Percentiles rank a stretch among this genome's conserved stretches.
Conservation (phyloP, 1,140 invertebrate species). For the Drosophila pseudoobscura region DNA sequence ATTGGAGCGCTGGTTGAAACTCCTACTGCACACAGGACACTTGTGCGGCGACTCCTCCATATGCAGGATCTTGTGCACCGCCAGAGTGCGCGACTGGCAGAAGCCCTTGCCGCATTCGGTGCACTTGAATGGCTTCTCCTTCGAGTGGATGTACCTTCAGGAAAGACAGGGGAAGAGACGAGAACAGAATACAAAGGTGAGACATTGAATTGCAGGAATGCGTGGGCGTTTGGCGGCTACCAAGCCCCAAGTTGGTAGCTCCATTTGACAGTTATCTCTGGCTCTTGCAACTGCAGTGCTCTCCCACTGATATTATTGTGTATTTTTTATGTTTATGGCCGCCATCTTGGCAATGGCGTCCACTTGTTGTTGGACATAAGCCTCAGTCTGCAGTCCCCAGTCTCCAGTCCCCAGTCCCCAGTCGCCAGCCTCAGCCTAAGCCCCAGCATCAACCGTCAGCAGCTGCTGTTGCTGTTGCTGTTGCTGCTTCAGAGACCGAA, state of each 20-base stretch:
- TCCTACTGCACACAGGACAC: constrained; percentile 93
- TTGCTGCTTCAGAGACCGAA: constrained; percentile 31
- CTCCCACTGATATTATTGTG: constrained; percentile 27
- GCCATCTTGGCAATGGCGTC: constrained; percentile 80
- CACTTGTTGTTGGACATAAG: constrained; percentile 67
- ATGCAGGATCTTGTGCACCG: constrained; percentile 96
- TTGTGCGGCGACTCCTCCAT: constrained; percentile 97
- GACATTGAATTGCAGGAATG: constrained; percentile 18
- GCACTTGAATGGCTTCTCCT: constrained; percentile 98
- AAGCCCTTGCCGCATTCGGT: constrained; percentile 98
- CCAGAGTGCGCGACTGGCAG: constrained; percentile 96
- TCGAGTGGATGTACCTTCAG: constrained; percentile 97
- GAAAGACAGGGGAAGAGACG: constrained; percentile 48
- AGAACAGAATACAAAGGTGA: constrained; percentile 57
- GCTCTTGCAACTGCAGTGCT: constrained; percentile 9
- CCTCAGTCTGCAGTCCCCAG: background rate
- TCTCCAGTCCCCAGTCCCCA: background rate
- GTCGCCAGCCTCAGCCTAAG: constrained; percentile 28
- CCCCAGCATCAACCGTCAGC: constrained; percentile 45
- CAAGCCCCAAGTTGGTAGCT: constrained; percentile 14
- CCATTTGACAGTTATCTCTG: constrained; percentile 69
- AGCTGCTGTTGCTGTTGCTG: constrained; percentile 42
- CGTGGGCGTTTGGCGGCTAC: constrained; percentile 27
- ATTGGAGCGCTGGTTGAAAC: constrained; percentile 96
- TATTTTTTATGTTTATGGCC: constrained; percentile 75